phyloP scores from a whole-genome alignment of 2,113 vertebrate genomes.

The Pseudonaja textilis region DNA sequence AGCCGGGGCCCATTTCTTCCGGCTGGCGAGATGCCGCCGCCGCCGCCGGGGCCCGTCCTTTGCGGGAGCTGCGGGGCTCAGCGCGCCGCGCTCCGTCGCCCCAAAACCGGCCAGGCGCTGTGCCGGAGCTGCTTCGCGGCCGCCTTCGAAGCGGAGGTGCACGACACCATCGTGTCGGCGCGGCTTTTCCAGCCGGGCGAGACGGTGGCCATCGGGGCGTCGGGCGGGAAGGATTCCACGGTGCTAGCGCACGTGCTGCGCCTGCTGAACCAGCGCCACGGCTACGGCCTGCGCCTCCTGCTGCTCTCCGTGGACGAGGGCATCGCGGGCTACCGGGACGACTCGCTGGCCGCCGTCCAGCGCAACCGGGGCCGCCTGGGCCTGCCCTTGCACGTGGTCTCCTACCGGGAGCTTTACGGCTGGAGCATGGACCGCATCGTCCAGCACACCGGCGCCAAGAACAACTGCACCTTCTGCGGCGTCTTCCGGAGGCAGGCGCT shows the following conservation, averaged over 20 bases:
- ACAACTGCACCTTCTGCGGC: slow-evolving; percentile 90
- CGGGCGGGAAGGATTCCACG: slow-evolving; percentile 87
- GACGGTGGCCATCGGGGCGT: slow-evolving; percentile 81
- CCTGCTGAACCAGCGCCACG: slow-evolving; percentile 75
- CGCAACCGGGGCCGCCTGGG: slow-evolving; percentile 80
- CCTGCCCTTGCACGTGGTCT: slow-evolving; percentile 82
- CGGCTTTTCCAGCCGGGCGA: slow-evolving; percentile 76
- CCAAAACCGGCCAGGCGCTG: slow-evolving; percentile 74
- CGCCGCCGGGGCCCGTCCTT: slow-evolving; percentile 26
- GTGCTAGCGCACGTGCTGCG: slow-evolving; percentile 85
- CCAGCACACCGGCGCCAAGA: slow-evolving; percentile 74
- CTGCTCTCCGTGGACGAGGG: slow-evolving; percentile 89
- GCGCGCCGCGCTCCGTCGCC: slow-evolving; percentile 71
- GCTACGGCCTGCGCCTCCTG: slow-evolving; percentile 73
- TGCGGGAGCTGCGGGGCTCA: slow-evolving; percentile 74
- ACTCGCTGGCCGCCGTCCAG: slow-evolving; percentile 83
- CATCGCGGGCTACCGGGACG: slow-evolving; percentile 85
- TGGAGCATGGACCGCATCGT: slow-evolving; percentile 90
- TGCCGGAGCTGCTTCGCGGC: slow-evolving; percentile 83
- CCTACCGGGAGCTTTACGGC: slow-evolving; percentile 82
- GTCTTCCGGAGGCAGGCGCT: slow-evolving; percentile 85
- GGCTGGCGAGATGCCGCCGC: slow-evolving; percentile 68
- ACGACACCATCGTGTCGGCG: slow-evolving; percentile 75
- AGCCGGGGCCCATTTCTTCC: neutral
- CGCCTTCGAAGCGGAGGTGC: slow-evolving; percentile 85